These are phyloP conservation scores for Mus spretus DNA, from an alignment of 2,797 vertebrate species.

Conservation along the genomic window DNA sequence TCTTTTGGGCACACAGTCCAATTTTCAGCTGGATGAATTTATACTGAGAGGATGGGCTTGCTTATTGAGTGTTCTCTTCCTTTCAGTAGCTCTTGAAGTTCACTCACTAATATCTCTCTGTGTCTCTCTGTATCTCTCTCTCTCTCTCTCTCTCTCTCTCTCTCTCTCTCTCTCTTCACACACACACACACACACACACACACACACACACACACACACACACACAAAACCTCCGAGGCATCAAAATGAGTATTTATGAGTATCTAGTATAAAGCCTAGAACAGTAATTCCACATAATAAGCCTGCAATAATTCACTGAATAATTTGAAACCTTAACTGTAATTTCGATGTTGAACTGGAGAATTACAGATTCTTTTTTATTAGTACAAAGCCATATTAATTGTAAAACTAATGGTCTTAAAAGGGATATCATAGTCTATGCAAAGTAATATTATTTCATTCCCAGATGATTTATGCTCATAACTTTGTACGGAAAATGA, in stretches of 20 bases:
- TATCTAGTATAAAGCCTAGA: constrained; percentile 3
- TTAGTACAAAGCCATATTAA: background rate
- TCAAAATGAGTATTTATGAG: constrained; percentile 43
- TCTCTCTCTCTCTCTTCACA: no score
- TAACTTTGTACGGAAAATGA: constrained; percentile 67
- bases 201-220: background rate
- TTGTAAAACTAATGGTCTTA: constrained; percentile 17
- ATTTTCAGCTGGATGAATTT: constrained; percentile 65
- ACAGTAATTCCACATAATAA: constrained; percentile 33
- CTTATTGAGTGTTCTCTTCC: constrained; percentile 54
- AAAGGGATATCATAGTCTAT: constrained; percentile 31
- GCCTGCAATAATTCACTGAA: constrained; percentile 61
- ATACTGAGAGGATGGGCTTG: constrained; percentile 42
- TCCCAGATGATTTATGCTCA: constrained; percentile 50
- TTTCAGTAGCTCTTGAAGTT: constrained; percentile 54
- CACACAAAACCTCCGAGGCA: background rate
- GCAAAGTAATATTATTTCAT: constrained; percentile 68
- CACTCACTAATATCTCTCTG: background rate
- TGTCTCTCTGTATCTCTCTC: background rate
- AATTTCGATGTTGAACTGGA: constrained; percentile 52
- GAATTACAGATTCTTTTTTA: constrained; percentile 38
- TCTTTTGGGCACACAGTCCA: background rate
- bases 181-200: no score
- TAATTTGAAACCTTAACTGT: constrained; percentile 56
- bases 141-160: background rate